Evolutionary conservation across 92 coral and sea anemone genomes (phyloP).

Genomic region (Palythoa grandiflora): DNA sequence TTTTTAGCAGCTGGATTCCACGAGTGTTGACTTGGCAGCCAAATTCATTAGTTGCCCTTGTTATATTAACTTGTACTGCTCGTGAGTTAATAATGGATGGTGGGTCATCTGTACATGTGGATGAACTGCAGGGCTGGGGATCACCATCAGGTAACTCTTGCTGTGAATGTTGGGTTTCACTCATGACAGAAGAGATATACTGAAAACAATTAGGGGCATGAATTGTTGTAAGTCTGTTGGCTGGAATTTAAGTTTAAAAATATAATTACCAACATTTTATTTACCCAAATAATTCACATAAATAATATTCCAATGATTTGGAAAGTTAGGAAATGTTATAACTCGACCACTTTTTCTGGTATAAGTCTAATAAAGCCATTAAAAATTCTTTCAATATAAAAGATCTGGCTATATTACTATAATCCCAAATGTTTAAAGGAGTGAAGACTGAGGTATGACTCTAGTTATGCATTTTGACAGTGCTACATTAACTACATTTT

Average conservation of each 20-base stretch:
- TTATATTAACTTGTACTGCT: neutral
- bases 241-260: neutral
- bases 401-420: too few species aligned
- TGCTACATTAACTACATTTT: too few species aligned
- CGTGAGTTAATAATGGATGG: neutral
- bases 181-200: constrained; percentile 1
- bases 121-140: constrained; percentile 2
- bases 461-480: neutral
- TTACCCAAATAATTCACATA: neutral
- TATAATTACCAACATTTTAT: neutral
- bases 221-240: neutral
- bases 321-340: constrained; percentile 37
- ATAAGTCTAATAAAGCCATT: too few species aligned
- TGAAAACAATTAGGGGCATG: neutral
- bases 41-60: constrained; percentile 13
- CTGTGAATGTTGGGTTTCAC: constrained; percentile 8
- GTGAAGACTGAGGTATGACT: neutral
- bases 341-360: neutral
- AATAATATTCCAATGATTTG: neutral
- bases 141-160: constrained; percentile 1
- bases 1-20: constrained; percentile 7
- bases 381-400: too few species aligned
- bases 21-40: constrained; percentile 24
- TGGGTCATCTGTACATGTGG: constrained; percentile 20
- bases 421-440: neutral